These are phyloP conservation scores for Urocitellus parryii DNA, from an alignment of 2,113 vertebrate species.

Conservation along the genomic window DNA sequence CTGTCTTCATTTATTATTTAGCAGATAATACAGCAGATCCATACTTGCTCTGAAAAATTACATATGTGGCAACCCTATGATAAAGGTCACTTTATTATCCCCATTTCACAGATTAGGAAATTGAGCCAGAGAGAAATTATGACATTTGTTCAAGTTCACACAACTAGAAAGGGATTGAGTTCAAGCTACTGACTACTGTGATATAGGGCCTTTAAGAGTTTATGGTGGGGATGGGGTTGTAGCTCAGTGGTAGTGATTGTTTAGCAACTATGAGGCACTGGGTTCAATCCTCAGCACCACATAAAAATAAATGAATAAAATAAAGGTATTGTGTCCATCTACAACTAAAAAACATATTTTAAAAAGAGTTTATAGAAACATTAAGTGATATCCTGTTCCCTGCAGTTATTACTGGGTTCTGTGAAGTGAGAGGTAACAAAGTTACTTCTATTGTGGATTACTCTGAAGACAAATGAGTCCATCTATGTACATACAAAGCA, in stretches of 20 bases:
- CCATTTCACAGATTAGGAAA: not conserved
- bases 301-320: too few relatives aligned
- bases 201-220: not conserved
- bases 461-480: not conserved
- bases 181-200: not conserved
- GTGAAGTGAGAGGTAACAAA: not conserved
- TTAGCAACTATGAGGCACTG: too few relatives aligned
- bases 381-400: not conserved
- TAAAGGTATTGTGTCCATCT: too few relatives aligned
- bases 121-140: not conserved
- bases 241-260: too few relatives aligned
- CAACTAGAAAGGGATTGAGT: not conserved
- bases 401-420: not conserved
- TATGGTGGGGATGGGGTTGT: not conserved
- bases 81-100: not conserved
- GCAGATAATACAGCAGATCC: not conserved
- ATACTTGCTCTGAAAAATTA: not conserved
- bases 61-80: not conserved
- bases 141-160: not conserved
- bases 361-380: not conserved
- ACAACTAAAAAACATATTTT: too few relatives aligned
- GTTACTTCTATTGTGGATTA: not conserved
- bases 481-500: not conserved
- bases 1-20: not conserved
- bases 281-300: too few relatives aligned